Base-by-base conservation (phyloP, 2,888 invertebrate genomes). In the Orthosia gracilis region DNA sequence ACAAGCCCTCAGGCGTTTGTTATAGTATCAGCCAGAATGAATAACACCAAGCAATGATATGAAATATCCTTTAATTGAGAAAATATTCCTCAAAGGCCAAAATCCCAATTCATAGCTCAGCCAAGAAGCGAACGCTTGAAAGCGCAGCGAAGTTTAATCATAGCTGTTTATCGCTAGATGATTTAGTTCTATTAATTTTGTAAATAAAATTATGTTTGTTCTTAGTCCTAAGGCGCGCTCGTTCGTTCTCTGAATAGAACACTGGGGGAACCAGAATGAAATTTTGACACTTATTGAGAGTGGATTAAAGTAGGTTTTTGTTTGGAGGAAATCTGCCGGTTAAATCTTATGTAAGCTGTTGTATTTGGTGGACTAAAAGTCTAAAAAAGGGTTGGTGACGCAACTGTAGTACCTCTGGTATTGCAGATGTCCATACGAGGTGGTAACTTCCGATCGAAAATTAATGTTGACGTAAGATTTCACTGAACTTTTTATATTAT, bases 151-250 rank as follows among this genome's bases (percentile, higher is more conserved):
- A 26, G n/a, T 68, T 49, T 50, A 61, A 69, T 50, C 55, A 55
- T 80, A 84, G 83, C 62, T 40, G 54, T 82, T 64, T 49, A 54
- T 67, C 85, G 85, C 85, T 85, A 85, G 85, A 82, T 23, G 0
- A 59, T 85, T 72, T 72, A 2, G 57, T 82, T 85, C 17, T 55
- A 50, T 71, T 84, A 0, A 69, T 82, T 85, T 85, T 85, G 85
- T 85, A 85, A n/a, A 85, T 85, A 84, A 40, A 68, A 76, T 69
- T 18, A 75, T 73, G 69, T 76, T 78, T 82, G 74, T 70, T 70
- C 31, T 0, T 85, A 85, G 75, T 21, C 11, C 0, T 82, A 78
- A 80, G 73, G 17, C 11, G 65, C 45, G 79, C 9, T 3, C n/a
- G 54, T 68, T 71, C 82, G 84, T 82, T 31, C 50, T 12, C 55